Base-by-base conservation (phyloP, 2,797 vertebrate genomes). In the Echeneis naucrates region DNA sequence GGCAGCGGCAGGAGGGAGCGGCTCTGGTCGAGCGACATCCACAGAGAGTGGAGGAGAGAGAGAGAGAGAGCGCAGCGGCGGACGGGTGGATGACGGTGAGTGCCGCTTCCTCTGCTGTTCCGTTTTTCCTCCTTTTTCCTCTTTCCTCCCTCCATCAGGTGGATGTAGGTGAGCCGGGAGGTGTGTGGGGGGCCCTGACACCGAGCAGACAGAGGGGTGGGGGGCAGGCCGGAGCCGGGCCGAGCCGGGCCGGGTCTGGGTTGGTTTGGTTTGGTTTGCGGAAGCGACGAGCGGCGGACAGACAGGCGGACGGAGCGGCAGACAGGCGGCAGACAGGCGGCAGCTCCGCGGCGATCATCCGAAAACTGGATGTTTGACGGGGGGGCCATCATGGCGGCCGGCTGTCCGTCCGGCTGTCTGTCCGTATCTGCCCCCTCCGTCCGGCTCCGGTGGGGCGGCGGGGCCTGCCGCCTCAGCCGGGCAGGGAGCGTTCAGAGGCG, bases 191-290 rank as follows among this genome's bases (percentile, higher is more conserved):
- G 19, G 51, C 26, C 13, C 27, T 32, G 81, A 12, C 48, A 23
- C 23, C 4, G 13, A 11, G 35, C 27, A 26, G 81, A 12, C 48
- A 23, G 17, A 4, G 13, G 11, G 35, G 8, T 19, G 35, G 26
- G 5, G 5, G 47, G 6, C 23, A 65, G 86, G 79, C 81, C 83
- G 81, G 82, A 67, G 68, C 57, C n/a, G 67, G 19, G 64, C 71
- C 38, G 63, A 59, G 83, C 77, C 5, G 40, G 16, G 38, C 16
- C 9, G 35, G 6, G 30, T n/a, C 6, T 57, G 82, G 82, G 89
- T 37, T 82, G 78, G n/a, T n/a, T n/a, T n/a, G 78, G n/a, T n/a
- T n/a, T n/a, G 90, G 86, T 91, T 91, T 92, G 90, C 90, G 91
- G 90, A 92, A 92, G 90, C 89, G 85, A 82, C 70, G 77, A 57